These are phyloP conservation scores for Ctenosaura bakeri DNA, from an alignment of 2,797 vertebrate genomes.

Conservation along the genomic window DNA sequence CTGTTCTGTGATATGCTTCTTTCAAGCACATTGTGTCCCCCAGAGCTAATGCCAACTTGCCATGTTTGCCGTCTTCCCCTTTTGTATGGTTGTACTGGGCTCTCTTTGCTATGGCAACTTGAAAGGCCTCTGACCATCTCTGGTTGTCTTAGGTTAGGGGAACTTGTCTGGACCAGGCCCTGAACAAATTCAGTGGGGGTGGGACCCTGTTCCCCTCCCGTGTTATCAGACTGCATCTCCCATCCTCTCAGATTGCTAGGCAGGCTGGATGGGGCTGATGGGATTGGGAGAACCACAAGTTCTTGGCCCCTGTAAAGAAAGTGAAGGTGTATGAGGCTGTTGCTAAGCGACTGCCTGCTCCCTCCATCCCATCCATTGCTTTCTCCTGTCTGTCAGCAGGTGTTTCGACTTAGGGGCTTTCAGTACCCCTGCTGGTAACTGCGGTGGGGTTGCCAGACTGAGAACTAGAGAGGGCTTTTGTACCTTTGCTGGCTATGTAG, in stretches of 20 bases:
- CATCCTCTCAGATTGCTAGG: too few relatives aligned
- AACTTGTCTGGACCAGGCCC: not conserved
- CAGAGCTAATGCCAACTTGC: too few relatives aligned
- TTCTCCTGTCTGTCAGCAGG: too few relatives aligned
- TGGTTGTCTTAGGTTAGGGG: not conserved
- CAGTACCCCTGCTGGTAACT: not conserved
- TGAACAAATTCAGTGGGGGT: too few relatives aligned
- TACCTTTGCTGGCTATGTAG: too few relatives aligned
- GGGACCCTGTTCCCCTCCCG: not conserved
- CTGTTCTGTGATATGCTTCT: not conserved
- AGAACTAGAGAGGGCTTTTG: not conserved
- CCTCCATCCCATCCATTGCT: not conserved
- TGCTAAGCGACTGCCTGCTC: not conserved
- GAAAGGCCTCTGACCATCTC: too few relatives aligned
- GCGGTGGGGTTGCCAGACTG: too few relatives aligned
- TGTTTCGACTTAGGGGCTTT: not conserved
- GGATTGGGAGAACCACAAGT: not conserved
- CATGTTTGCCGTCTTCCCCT: not conserved
- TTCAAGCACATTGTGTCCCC: too few relatives aligned
- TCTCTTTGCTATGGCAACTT: not conserved
- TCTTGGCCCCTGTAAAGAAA: not conserved
- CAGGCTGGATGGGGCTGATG: not conserved
- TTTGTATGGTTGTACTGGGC: not conserved
- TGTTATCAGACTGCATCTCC: too few relatives aligned
- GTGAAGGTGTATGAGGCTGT: not conserved